phyloP scores from a whole-genome alignment of 2,888 invertebrate genomes.

The Dysmachus trigonus region DNA sequence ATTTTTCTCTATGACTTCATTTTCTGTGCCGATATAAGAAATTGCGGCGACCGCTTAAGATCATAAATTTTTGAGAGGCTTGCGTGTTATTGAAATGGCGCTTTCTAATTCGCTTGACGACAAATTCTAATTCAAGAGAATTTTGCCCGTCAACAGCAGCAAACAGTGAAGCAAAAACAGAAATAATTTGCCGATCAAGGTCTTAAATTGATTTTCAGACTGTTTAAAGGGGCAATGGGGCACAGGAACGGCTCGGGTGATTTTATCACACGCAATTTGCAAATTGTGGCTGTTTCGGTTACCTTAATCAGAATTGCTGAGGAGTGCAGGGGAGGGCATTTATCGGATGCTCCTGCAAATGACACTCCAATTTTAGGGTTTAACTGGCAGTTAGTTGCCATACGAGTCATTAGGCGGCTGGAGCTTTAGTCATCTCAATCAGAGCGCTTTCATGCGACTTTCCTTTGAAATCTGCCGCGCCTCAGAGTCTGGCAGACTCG shows the following conservation, averaged over 20 bases:
- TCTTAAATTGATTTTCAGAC: not conserved
- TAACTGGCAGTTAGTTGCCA: not conserved
- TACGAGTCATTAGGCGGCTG: not conserved
- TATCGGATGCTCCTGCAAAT: not conserved
- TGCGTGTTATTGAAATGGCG: not conserved
- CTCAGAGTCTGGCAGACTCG: not conserved
- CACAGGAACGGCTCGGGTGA: not conserved
- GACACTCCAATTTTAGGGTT: slow-evolving; percentile 12
- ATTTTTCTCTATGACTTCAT: not conserved
- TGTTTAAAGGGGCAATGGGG: not conserved
- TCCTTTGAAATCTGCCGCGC: not conserved
- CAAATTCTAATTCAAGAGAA: not conserved
- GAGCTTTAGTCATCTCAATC: not conserved
- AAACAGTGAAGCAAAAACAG: not conserved
- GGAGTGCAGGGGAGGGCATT: not conserved
- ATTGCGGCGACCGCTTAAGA: not conserved
- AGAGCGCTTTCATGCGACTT: not conserved
- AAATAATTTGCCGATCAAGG: not conserved
- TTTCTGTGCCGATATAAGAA: not conserved
- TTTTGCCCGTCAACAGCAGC: not conserved
- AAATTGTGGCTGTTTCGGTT: not conserved
- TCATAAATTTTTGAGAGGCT: not conserved
- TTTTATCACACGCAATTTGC: not conserved
- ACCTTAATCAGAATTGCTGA: not conserved
- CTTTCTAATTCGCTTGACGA: not conserved